These are phyloP conservation scores for Dascyllus trimaculatus DNA, from an alignment of 2,113 vertebrate species.

Conservation along the genomic window DNA sequence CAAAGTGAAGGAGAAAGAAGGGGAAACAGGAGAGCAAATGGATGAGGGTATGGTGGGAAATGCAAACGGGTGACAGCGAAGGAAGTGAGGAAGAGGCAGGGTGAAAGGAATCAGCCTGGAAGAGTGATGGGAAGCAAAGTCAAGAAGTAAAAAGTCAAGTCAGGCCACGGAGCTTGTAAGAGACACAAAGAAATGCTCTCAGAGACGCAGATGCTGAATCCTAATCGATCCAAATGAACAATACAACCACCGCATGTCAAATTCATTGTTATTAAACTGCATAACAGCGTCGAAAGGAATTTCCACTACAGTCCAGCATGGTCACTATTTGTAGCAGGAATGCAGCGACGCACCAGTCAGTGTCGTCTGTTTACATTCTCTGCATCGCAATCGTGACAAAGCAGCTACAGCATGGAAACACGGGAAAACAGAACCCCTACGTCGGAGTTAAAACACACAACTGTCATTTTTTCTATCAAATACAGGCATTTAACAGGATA, in stretches of 20 bases:
- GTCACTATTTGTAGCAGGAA: slow-evolving; percentile 19
- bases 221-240: neutral
- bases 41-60: slow-evolving; percentile 20
- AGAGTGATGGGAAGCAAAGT: neutral
- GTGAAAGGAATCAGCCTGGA: slow-evolving; percentile 2
- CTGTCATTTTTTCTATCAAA: too few species aligned
- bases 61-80: slow-evolving; percentile 14
- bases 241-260: neutral
- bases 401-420: neutral
- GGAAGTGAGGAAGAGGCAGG: slow-evolving; percentile 1
- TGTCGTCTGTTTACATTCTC: slow-evolving; percentile 54
- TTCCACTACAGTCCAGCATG: neutral
- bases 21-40: neutral
- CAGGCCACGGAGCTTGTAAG: neutral
- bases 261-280: neutral
- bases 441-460: too few species aligned
- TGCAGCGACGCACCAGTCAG: neutral
- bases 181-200: slow-evolving; percentile 14
- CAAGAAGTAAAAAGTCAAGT: neutral
- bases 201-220: neutral
- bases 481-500: too few species aligned
- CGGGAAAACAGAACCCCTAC: neutral
- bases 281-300: neutral
- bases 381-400: neutral
- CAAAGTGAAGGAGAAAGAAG: neutral